These are phyloP conservation scores for Lamellibrachia columna DNA, from an alignment of 2,888 invertebrate species.

Conservation along the genomic window DNA sequence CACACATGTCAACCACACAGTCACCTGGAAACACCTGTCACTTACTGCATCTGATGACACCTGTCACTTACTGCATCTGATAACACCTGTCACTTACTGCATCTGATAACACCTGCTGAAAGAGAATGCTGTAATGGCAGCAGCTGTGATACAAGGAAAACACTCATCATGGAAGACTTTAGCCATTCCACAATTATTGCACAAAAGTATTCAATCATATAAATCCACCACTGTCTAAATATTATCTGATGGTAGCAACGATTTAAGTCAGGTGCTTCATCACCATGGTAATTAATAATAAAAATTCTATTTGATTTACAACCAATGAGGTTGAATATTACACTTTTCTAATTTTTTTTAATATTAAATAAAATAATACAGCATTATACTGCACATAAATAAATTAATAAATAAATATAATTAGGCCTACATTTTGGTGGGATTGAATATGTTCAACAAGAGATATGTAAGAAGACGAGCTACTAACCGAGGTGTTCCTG, in stretches of 20 bases:
- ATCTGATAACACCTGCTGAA: background rate
- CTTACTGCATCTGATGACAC: background rate
- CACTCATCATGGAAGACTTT: background rate
- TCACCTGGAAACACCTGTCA: background rate
- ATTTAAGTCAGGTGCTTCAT: too few species aligned
- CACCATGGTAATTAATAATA: too few species aligned
- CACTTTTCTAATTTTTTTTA: too few species aligned
- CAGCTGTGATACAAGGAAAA: background rate
- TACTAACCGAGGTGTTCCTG: conserved; percentile 35
- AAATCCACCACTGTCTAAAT: background rate
- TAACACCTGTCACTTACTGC: background rate
- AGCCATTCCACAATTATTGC: background rate
- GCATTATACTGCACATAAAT: too few species aligned
- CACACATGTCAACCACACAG: background rate
- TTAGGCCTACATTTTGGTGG: too few species aligned
- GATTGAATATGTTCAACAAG: background rate
- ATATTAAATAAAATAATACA: too few species aligned
- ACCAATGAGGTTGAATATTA: too few species aligned
- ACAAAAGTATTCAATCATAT: background rate
- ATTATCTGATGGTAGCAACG: background rate
- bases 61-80: background rate
- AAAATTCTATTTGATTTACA: too few species aligned
- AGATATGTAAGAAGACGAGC: background rate
- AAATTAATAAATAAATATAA: too few species aligned
- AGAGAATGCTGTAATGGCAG: too few species aligned